Evolutionary conservation across 2,797 vertebrate species (phyloP), one percentile per base, ranked within the genome.

Genomic region (Chaetodon trifasciatus): DNA sequence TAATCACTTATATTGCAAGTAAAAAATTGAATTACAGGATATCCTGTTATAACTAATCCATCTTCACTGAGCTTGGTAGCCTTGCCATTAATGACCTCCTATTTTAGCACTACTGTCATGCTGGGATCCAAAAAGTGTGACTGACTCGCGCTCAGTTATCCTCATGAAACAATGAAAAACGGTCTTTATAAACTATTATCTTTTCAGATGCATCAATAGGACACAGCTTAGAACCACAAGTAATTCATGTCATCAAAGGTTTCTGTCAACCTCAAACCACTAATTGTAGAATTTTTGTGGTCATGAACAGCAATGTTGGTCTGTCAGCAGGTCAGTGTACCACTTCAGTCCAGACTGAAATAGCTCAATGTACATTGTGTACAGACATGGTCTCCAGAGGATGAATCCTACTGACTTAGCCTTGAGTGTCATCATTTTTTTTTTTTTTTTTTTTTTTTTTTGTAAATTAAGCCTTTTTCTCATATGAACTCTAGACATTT

Each of bases 21-120:
- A 23, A 35, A 50, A 40, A 15, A 32, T 3, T 9, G 9, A 71
- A 71, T 50, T 4, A 64, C 39, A 69, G 64, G 47, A 74, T 53
- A 42, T 75, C 35, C 9, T 44, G 57, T 35, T 16, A 23, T 23
- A 64, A 57, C 16, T 0, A 46, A 56, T 44, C 4, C 0, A 10
- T 35, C 63, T 64, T 47, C 11, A 47, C 46, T 57, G 21, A 50
- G n/a, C 8, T 66, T 17, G 3, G 19, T n/a, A 16, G 24, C 47
- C 1, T 49, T 47, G 10, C 32, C 52, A 35, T 8, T 62, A 28
- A 11, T 15, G 7, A 28, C 7, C 23, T 56, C 12, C 1, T 17
- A 0, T n/a, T 52, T n/a, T 40, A 4, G 8, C 9, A 19, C 4
- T n/a, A 13, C 17, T 47, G 28, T 63, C 21, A 15, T 19, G 12